Evolutionary conservation across 92 coral and sea anemone species (phyloP), one percentile per base, ranked within the genome.

Genomic region (Epizoanthus scotinus): DNA sequence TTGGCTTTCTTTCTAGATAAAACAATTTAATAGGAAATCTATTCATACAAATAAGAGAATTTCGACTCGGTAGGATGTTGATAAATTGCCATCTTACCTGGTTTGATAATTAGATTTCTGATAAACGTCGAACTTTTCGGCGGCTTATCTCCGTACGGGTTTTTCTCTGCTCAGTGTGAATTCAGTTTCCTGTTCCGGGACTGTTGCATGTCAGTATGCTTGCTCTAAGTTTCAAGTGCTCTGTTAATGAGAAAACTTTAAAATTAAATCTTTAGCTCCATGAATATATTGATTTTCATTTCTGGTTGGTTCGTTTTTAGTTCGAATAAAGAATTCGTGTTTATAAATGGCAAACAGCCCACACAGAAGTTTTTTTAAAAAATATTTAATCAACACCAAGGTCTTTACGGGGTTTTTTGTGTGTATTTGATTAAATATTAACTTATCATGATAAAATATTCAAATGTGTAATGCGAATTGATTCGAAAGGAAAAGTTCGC

Each of bases 351-450:
- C 1, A 47, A 47, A 47, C 56, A 68, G 56, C 56, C 73, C 73
- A 20, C 73, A 44, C 40, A 36, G 55, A 68, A 38, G 42, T 68
- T 68, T 68, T 22, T n/a, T n/a, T n/a, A n/a, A n/a, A n/a, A n/a
- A 68, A 68, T 68, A 68, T 38, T 68, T 68, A 68, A 68, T 68
- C 40, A 68, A 8, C 10, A 36, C 28, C 14, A 68, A 38, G 25
- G 29, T 38, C 47, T 68, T 68, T 34, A 10, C 10, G 2, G n/a
- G n/a, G n/a, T n/a, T 38, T 44, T 8, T 29, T 68, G 3, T 1
- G 27, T 42, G 20, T 42, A 28, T 64, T 28, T 64, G n/a, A n/a
- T n/a, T n/a, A n/a, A n/a, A n/a, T 64, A 64, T 64, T 64, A 40
- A 56, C 53, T 38, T 34, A 38, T 68, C 22, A 53, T 34, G 2